phyloP scores from a whole-genome alignment of 1,140 invertebrate species.

The Aphaenogaster floridana region DNA sequence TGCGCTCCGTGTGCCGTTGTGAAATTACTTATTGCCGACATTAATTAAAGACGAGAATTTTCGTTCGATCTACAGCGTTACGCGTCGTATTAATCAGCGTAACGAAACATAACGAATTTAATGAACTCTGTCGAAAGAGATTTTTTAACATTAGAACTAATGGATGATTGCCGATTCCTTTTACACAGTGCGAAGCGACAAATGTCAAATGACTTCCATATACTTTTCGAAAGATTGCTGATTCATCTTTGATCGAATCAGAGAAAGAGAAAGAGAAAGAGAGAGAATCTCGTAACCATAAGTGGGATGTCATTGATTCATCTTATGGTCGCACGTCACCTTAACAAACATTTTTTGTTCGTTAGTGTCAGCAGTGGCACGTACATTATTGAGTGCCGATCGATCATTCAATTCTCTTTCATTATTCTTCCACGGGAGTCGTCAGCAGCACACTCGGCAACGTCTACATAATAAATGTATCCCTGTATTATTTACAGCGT shows the following conservation, averaged over 20 bases:
- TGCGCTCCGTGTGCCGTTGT: constrained; percentile 5
- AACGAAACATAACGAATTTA: constrained; percentile 39
- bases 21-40: constrained; percentile 60
- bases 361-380: constrained; percentile 79
- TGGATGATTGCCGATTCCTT: constrained; percentile 17
- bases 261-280: not conserved
- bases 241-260: constrained; percentile 70
- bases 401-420: constrained; percentile 47
- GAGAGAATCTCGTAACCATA: constrained; percentile 77
- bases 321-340: constrained; percentile 71
- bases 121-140: constrained; percentile 29
- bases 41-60: constrained; percentile 58
- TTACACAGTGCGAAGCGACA: not conserved
- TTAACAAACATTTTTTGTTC: constrained; percentile 75
- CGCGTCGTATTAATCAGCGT: constrained; percentile 4
- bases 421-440: not conserved
- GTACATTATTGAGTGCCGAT: constrained; percentile 70
- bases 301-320: constrained; percentile 77
- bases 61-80: constrained; percentile 15
- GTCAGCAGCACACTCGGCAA: not conserved
- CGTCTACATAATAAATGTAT: constrained; percentile 34
- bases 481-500: constrained; percentile 23
- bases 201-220: not conserved
- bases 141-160: constrained; percentile 40
- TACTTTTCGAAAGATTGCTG: constrained; percentile 66